Evolutionary conservation across 1,140 invertebrate species (phyloP).

Genomic region (Bombus cullumanus): DNA sequence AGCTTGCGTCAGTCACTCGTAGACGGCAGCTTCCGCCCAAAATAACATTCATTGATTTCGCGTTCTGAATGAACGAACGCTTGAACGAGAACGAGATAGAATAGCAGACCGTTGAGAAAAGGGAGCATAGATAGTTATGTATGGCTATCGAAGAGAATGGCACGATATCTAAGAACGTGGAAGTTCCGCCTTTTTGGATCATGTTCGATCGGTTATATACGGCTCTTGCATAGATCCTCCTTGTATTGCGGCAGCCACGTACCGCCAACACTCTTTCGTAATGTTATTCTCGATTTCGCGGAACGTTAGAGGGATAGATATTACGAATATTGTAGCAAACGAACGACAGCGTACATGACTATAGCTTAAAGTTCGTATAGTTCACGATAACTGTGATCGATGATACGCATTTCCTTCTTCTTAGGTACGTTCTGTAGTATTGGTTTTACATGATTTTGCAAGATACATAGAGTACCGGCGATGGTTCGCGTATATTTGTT

Average conservation of each 20-base stretch:
- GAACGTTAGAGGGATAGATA: constrained; percentile 55
- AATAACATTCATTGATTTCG: constrained; percentile 76
- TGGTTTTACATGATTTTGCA: too few species aligned
- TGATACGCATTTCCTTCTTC: not conserved
- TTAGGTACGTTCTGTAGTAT: too few species aligned
- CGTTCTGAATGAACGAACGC: constrained; percentile 67
- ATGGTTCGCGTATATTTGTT: too few species aligned
- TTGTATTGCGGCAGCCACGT: constrained; percentile 9
- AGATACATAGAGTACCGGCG: too few species aligned
- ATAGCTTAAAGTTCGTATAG: not conserved
- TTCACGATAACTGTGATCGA: not conserved
- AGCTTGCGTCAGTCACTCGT: constrained; percentile 27
- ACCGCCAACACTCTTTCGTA: constrained; percentile 55
- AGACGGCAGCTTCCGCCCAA: constrained; percentile 62
- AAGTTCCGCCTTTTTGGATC: constrained; percentile 40
- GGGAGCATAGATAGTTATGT: constrained; percentile 47
- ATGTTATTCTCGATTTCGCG: constrained; percentile 49
- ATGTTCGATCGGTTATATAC: constrained; percentile 29
- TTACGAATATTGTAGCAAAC: constrained; percentile 49
- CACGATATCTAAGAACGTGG: constrained; percentile 62
- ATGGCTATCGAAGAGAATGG: constrained; percentile 58
- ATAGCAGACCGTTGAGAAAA: constrained; percentile 32
- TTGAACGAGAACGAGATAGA: constrained; percentile 54
- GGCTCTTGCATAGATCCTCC: not conserved
- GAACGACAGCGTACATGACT: constrained; percentile 13